Base-by-base conservation (phyloP, 2,797 vertebrate species). In the Sebastes trivittatus region DNA sequence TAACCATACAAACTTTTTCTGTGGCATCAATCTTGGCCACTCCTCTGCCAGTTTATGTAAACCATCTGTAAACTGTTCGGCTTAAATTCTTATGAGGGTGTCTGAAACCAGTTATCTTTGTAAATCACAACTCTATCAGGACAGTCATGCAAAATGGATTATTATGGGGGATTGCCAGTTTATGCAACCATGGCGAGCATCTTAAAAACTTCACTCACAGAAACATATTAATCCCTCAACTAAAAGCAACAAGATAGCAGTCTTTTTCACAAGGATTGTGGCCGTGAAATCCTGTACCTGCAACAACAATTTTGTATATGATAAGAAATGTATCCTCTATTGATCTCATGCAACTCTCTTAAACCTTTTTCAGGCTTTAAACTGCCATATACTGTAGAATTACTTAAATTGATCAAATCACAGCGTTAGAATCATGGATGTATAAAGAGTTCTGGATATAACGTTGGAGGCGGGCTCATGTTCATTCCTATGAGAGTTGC, bases 261-360 rank as follows among this genome's bases (percentile, higher is more conserved):
- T 18, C 14, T 70, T 66, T 68, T 20, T 71, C 18, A 34, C 11
- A 25, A 27, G 34, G 0, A 22, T 13, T 65, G 46, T 32, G 4
- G 36, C 70, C 54, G 30, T 82, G 25, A 81, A 81, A 77, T 75
- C 27, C 7, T 72, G 66, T 72, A 64, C 64, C 59, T 72, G 66
- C 20, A 18, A 55, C 23, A 72, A 65, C 64, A 13, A 6, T 70
- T 80, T 71, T 62, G 4, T 42, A 20, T 29, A 34, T 30, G 22
- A 68, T 38, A 64, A 75, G 49, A 70, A 77, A 69, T 4, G 42
- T 68, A 69, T 63, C 11, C 61, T 56, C n/a, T 60, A 22, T 30
- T 67, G n/a, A 8, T 49, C 27, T 56, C 38, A 30, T 34, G 70
- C 11, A 30, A 18, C 52, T 56, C 6, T 36, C 61, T 60, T 75